These are phyloP conservation scores for Geotrypetes seraphini DNA, from an alignment of 2,797 vertebrate genomes.

Conservation along the genomic window DNA sequence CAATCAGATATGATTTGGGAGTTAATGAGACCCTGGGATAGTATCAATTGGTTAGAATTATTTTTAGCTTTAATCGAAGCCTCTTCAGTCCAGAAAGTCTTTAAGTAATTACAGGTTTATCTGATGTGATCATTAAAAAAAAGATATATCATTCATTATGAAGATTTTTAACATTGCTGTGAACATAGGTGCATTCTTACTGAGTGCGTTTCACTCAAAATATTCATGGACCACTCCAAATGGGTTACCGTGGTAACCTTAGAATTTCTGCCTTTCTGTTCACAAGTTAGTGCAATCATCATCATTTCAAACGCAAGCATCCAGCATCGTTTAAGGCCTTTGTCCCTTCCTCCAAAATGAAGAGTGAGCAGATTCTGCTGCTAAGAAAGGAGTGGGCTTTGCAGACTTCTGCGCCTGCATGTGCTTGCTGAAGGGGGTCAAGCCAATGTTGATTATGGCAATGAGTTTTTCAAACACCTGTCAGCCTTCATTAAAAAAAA, in stretches of 20 bases:
- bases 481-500: not conserved
- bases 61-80: conserved; percentile 4
- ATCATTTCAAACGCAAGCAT: conserved; percentile 1
- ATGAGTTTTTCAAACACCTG: not conserved
- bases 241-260: conserved; percentile 21
- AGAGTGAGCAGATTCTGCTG: not conserved
- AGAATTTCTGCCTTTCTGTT: conserved; percentile 5
- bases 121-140: too few relatives aligned
- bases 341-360: not conserved
- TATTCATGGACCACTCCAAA: conserved; percentile 9
- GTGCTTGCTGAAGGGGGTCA: not conserved
- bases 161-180: conserved; percentile 4
- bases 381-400: not conserved
- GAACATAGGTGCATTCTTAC: conserved; percentile 11
- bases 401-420: not conserved
- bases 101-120: too few relatives aligned
- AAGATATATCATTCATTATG: not conserved
- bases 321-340: not conserved
- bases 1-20: too few relatives aligned
- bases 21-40: too few relatives aligned
- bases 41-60: too few relatives aligned
- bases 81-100: too few relatives aligned
- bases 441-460: not conserved
- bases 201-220: conserved; percentile 7
- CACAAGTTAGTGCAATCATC: conserved; percentile 4